phyloP scores from a whole-genome alignment of 2,797 vertebrate genomes.

The Mus minutoides region DNA sequence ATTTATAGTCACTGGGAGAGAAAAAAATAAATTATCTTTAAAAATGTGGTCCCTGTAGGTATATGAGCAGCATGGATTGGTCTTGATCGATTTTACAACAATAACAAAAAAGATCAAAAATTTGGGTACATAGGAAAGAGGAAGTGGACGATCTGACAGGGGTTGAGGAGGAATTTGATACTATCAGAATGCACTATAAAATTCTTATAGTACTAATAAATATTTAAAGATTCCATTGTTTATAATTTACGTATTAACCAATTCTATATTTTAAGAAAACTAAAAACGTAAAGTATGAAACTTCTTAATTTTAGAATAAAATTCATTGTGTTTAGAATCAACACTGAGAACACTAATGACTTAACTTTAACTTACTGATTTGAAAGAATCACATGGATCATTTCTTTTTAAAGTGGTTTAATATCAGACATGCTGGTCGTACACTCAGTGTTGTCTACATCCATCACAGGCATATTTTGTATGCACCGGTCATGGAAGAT shows the following conservation, averaged over 20 bases:
- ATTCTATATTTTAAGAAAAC: background rate
- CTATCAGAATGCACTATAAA: background rate
- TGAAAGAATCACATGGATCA: background rate
- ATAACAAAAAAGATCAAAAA: background rate
- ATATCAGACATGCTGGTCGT: conserved; percentile 69
- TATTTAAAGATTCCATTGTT: background rate
- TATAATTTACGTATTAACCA: background rate
- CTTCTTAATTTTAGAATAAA: conserved; percentile 9
- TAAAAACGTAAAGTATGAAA: background rate
- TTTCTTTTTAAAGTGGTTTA: background rate
- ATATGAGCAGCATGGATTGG: background rate
- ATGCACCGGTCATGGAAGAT: conserved; percentile 88
- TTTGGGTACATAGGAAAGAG: background rate
- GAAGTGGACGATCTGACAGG: too few relatives aligned
- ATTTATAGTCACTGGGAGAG: background rate
- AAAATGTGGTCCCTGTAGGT: background rate
- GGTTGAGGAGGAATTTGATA: background rate
- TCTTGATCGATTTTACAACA: background rate
- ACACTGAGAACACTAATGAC: background rate
- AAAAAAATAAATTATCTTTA: background rate
- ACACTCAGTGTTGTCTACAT: conserved; percentile 74
- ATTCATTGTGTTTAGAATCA: background rate
- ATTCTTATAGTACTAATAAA: background rate
- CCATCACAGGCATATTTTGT: conserved; percentile 82
- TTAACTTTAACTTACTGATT: background rate